Conservation (phyloP, 2,888 invertebrate species). For the Linyphia triangularis region DNA sequence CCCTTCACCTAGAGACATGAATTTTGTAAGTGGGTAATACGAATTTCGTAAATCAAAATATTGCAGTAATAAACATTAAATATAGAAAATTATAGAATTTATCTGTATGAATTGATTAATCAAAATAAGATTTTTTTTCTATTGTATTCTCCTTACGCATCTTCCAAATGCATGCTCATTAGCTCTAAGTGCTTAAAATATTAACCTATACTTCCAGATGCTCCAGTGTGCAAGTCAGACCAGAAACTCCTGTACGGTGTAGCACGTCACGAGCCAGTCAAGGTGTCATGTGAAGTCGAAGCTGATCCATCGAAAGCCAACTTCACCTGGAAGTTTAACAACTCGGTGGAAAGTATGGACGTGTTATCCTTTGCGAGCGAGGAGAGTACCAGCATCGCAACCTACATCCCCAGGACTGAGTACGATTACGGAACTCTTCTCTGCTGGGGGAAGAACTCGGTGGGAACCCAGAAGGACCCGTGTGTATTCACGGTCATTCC, state of each 20-base stretch:
- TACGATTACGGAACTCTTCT: conserved; percentile 77
- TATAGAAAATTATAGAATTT: too few relatives aligned
- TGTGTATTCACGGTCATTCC: conserved; percentile 77
- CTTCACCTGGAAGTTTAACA: conserved; percentile 96
- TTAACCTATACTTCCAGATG: conserved; percentile 85
- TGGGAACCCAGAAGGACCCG: conserved; percentile 77
- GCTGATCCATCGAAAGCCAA: conserved; percentile 92
- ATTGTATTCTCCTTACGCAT: too few relatives aligned
- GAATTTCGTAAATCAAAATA: too few relatives aligned
- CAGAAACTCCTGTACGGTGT: conserved; percentile 92
- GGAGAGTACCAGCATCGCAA: conserved; percentile 75
- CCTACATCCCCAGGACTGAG: conserved; percentile 77
- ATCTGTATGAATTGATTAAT: too few relatives aligned
- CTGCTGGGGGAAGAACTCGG: conserved; percentile 77
- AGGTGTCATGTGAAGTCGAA: conserved; percentile 88
- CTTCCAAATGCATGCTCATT: too few relatives aligned
- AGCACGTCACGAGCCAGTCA: conserved; percentile 87
- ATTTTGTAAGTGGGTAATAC: too few relatives aligned
- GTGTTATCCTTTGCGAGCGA: conserved; percentile 59
- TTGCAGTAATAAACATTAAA: too few relatives aligned
- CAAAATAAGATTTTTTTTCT: too few relatives aligned
- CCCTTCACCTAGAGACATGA: too few relatives aligned
- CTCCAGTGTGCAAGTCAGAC: conserved; percentile 91
- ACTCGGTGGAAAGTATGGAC: conserved; percentile 82
- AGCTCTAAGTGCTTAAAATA: neutral